Evolutionary conservation across 1,140 invertebrate genomes (phyloP).

Genomic region (Apolygus lucorum): DNA sequence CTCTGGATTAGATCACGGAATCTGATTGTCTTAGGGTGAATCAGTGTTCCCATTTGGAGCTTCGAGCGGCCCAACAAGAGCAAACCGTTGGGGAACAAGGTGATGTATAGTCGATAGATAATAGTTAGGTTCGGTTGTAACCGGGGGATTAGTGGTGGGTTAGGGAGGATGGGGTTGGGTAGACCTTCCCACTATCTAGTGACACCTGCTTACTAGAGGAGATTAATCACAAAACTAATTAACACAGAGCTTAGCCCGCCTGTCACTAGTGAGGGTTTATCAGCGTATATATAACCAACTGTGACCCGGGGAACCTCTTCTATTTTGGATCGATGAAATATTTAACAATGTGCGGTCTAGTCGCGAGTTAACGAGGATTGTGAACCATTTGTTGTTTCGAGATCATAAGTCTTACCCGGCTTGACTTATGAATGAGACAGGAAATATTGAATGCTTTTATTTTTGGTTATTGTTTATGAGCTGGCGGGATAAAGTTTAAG

Average conservation of each 20-base stretch:
- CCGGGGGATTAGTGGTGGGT: not conserved
- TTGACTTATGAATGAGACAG: not conserved
- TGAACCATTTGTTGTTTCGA: not conserved
- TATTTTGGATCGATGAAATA: not conserved
- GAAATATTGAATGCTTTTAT: not conserved
- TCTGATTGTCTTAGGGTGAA: not conserved
- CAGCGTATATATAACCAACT: not conserved
- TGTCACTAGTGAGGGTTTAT: not conserved
- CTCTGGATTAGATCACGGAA: not conserved
- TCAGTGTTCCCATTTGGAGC: not conserved
- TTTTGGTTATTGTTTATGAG: not conserved
- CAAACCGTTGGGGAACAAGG: not conserved
- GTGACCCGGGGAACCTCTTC: not conserved
- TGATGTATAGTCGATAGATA: not conserved
- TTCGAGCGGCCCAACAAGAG: not conserved
- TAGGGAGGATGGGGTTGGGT: not conserved
- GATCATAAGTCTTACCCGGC: not conserved
- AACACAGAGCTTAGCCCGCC: not conserved
- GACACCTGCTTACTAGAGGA: not conserved
- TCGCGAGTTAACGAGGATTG: not conserved
- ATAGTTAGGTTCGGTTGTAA: not conserved
- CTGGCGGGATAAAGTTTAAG: too few species aligned
- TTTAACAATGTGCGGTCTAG: not conserved
- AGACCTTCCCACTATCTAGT: not conserved
- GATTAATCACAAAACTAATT: not conserved